Percentiles rank a stretch among this genome's conserved stretches.
These are phyloP conservation scores for Bradypus variegatus DNA, from an alignment of 2,797 vertebrate species.

Conservation along the genomic window DNA sequence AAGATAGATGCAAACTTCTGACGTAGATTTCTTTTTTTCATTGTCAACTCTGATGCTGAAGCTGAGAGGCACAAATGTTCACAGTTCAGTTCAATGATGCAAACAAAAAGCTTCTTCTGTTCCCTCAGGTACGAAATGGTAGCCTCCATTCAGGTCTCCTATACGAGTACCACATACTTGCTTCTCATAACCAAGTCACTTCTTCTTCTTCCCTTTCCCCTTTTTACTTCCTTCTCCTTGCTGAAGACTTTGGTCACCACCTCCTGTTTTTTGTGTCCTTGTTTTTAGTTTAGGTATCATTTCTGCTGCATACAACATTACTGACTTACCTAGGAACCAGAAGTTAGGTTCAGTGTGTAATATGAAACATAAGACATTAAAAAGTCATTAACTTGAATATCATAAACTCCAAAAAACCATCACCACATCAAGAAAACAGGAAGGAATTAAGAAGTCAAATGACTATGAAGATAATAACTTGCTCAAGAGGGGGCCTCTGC, in stretches of 20 bases:
- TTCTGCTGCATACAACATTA: conserved; percentile 94
- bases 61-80: conserved; percentile 50
- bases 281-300: conserved; percentile 97
- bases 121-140: conserved; percentile 27
- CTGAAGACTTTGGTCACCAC: conserved; percentile 83
- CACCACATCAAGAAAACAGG: conserved; percentile 22
- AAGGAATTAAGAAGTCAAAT: neutral
- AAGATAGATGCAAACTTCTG: neutral
- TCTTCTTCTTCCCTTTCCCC: conserved; percentile 96
- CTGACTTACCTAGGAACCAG: conserved; percentile 81
- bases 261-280: conserved; percentile 89
- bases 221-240: conserved; percentile 94
- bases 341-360: conserved; percentile 26
- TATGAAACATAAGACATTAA: neutral
- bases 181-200: conserved; percentile 54
- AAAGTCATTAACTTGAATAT: conserved; percentile 26
- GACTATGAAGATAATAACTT: neutral
- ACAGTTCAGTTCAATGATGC: conserved; percentile 50
- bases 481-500: neutral
- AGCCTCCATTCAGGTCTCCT: neutral
- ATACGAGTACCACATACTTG: neutral
- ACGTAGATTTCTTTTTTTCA: conserved; percentile 21
- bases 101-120: conserved; percentile 34
- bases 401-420: neutral
- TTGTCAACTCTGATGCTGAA: conserved; percentile 50